Percentiles rank a stretch among this genome's conserved stretches.
Evolutionary conservation across 2,888 invertebrate genomes (phyloP).

Genomic region (Sphaerophoria taeniata): DNA sequence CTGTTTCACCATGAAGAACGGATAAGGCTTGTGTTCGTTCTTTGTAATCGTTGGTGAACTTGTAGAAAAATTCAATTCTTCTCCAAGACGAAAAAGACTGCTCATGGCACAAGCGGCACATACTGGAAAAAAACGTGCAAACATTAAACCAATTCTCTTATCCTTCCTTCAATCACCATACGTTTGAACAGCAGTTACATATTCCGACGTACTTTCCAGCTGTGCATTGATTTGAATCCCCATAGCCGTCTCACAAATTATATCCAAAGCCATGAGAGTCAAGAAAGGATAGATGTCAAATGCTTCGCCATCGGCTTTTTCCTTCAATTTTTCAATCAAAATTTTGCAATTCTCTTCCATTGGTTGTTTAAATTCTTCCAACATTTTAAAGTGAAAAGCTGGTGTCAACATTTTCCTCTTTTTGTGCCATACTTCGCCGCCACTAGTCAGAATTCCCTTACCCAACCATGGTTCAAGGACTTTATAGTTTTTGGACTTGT

Average conservation of each 20-base stretch:
- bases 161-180: constrained; percentile 80
- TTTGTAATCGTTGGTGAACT: constrained; percentile 66
- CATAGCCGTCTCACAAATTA: constrained; percentile 89
- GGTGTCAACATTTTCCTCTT: constrained; percentile 90
- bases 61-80: constrained; percentile 77
- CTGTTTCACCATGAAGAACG: constrained; percentile 80
- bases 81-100: constrained; percentile 81
- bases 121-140: constrained; percentile 75
- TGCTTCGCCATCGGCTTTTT: constrained; percentile 82
- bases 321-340: constrained; percentile 82
- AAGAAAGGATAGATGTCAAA: constrained; percentile 86
- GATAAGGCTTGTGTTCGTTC: constrained; percentile 76
- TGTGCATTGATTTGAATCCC: constrained; percentile 90
- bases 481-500: constrained; percentile 79
- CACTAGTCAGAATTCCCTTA: constrained; percentile 80
- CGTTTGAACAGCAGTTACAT: constrained; percentile 88
- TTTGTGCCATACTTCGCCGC: constrained; percentile 85
- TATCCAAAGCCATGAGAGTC: constrained; percentile 82
- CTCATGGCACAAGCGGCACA: constrained; percentile 79
- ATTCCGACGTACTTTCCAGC: constrained; percentile 86
- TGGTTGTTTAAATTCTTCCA: constrained; percentile 88
- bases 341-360: constrained; percentile 87
- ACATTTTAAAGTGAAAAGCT: constrained; percentile 91
- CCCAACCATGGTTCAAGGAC: constrained; percentile 80
- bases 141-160: neutral